These are phyloP conservation scores for Tenthredo notha DNA, from an alignment of 2,888 invertebrate genomes.

Conservation along the genomic window DNA sequence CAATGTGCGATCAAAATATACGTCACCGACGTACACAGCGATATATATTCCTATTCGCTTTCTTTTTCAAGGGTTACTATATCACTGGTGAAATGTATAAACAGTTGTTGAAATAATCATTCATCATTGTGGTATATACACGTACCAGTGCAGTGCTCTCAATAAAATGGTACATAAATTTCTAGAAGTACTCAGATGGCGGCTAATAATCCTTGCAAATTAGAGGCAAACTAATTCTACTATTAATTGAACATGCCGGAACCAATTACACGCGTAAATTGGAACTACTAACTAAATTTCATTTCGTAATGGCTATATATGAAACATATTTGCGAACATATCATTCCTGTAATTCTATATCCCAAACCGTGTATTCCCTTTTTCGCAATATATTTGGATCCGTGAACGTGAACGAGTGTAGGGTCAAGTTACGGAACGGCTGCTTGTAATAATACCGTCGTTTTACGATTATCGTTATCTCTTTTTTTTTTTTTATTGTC, in stretches of 20 bases:
- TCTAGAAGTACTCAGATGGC: neutral
- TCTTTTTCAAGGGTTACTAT: neutral
- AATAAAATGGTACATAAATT: neutral
- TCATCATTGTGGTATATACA: neutral
- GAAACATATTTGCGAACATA: neutral
- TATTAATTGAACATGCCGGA: neutral
- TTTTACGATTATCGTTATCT: neutral
- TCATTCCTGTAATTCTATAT: neutral
- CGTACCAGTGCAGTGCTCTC: neutral
- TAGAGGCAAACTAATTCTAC: neutral
- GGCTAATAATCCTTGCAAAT: slow-evolving; percentile 20
- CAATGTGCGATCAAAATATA: slow-evolving; percentile 4
- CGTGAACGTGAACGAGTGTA: neutral
- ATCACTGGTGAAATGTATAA: neutral
- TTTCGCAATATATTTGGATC: neutral
- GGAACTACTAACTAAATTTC: neutral
- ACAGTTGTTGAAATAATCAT: neutral
- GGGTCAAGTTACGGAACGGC: neutral
- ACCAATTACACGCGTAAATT: neutral
- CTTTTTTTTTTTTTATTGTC: neutral
- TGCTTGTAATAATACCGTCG: neutral
- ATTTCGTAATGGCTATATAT: neutral
- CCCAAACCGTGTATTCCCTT: neutral
- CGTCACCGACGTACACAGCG: neutral
- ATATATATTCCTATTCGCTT: neutral